Evolutionary conservation across 37 sponge, comb jelly and placozoan genomes (phyloP), one percentile per base, ranked within the genome.

Genomic region (Beroe ovata): DNA sequence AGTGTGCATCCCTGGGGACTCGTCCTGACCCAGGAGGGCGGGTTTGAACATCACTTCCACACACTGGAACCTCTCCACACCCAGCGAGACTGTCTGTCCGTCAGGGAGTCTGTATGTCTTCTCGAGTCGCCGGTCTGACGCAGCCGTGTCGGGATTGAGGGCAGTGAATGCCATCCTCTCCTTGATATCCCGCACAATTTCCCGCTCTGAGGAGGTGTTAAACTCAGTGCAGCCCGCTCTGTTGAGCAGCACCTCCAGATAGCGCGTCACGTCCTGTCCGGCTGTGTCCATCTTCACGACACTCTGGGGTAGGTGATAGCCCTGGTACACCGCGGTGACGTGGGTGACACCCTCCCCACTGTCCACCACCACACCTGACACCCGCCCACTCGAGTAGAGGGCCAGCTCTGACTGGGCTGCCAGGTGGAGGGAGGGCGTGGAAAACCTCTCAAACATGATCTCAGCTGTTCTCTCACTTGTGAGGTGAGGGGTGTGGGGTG

Each of bases 41-140:
- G 90, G 90, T 22, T 26, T 14, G 90, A 89, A 89, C 62, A 89
- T 32, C 2, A 35, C 90, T 29, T 89, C 90, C 0, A 69, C 90
- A 42, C 90, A 89, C 90, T 89, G 64, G 40, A 61, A 89, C 26
- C 90, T 3, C 90, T 89, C 90, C n/a, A 39, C 32, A 16, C 20
- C 18, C 63, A 89, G 22, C 29, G 69, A 29, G 20, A 64, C 29
- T 4, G 23, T 23, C 47, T 63, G 71, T 64, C 64, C 71, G 90
- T 64, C 66, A 26, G 90, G 47, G 22, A 89, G 29, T 33, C 63
- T 61, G 41, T 64, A 54, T 4, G 33, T 30, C 66, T 89, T 34
- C 23, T 20, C 37, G 30, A 40, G 58, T 8, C 23, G 58, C 28
- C 30, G 18, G 36, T 60, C 69, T 30, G 32, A 14, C 6, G 4